Evolutionary conservation across 2,888 invertebrate species (phyloP).

Genomic region (Hedya salicella): DNA sequence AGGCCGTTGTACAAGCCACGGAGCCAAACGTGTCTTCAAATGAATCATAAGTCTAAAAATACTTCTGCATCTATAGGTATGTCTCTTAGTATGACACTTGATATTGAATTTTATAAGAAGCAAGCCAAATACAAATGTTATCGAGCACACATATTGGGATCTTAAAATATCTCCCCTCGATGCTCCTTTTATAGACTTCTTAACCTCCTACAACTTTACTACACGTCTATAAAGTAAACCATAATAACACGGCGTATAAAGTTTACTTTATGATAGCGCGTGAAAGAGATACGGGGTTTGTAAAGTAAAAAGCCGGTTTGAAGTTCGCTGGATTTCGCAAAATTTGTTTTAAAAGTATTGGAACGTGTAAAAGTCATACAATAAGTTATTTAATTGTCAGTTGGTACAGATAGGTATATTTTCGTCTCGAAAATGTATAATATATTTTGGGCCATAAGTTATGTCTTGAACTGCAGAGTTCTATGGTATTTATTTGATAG

Average conservation of each 20-base stretch:
- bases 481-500: too few relatives aligned
- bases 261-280: background rate
- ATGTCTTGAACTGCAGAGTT: too few relatives aligned
- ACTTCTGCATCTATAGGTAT: too few relatives aligned
- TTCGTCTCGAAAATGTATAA: too few relatives aligned
- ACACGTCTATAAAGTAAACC: background rate
- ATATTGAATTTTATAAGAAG: conserved; percentile 42
- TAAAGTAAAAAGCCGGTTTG: background rate
- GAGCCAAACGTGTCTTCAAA: too few relatives aligned
- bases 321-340: conserved; percentile 14
- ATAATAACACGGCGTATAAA: background rate
- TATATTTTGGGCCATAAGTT: too few relatives aligned
- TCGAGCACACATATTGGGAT: conserved; percentile 36
- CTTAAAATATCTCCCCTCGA: conserved; percentile 28
- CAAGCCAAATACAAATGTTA: conserved; percentile 34
- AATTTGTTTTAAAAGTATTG: conserved; percentile 21
- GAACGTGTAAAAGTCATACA: conserved; percentile 11
- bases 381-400: conserved; percentile 7
- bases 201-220: background rate
- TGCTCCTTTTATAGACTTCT: background rate
- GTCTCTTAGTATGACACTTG: background rate
- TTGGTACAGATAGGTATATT: too few relatives aligned
- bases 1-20: too few relatives aligned
- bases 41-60: too few relatives aligned
- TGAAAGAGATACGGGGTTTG: background rate